Conservation (phyloP, 2,797 vertebrate species). For the Rhadinocentrus ornatus region DNA sequence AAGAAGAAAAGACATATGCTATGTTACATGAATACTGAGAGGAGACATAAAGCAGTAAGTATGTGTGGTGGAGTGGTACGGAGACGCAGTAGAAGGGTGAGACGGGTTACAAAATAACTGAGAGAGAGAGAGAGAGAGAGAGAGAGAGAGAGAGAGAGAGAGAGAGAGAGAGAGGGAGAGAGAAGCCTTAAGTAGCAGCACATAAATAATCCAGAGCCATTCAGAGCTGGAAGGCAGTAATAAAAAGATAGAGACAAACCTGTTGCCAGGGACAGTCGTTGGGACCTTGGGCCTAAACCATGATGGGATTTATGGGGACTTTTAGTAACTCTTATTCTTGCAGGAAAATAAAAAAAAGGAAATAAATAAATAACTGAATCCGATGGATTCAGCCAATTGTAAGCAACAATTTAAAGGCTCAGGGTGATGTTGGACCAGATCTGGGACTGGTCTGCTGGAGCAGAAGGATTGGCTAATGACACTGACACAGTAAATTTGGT, state of each 20-base stretch:
- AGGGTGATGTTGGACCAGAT: no score
- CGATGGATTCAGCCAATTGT: no score
- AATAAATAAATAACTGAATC: no score
- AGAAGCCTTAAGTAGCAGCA: slow-evolving; percentile 18
- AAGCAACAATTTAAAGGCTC: no score
- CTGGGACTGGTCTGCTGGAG: no score
- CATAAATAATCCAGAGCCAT: slow-evolving; percentile 51
- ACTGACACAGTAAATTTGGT: no score
- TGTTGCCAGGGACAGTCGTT: slow-evolving; percentile 8
- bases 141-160: slow-evolving; percentile 10
- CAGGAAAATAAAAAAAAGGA: neutral
- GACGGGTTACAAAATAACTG: slow-evolving; percentile 22
- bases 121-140: slow-evolving; percentile 8
- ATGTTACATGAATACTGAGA: slow-evolving; percentile 44
- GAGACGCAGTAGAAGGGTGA: slow-evolving; percentile 9
- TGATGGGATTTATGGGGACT: slow-evolving; percentile 21
- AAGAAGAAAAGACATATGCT: slow-evolving; percentile 32
- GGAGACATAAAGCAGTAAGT: slow-evolving; percentile 25
- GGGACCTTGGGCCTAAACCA: slow-evolving; percentile 26
- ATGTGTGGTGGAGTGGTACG: neutral
- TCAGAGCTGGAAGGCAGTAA: slow-evolving; percentile 1
- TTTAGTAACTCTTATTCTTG: neutral
- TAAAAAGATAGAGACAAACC: slow-evolving; percentile 36
- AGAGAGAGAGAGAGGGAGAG: slow-evolving; percentile 6
- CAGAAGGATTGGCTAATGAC: no score